These are phyloP conservation scores for Nicator chloris DNA, from an alignment of 2,113 vertebrate species.

Conservation along the genomic window DNA sequence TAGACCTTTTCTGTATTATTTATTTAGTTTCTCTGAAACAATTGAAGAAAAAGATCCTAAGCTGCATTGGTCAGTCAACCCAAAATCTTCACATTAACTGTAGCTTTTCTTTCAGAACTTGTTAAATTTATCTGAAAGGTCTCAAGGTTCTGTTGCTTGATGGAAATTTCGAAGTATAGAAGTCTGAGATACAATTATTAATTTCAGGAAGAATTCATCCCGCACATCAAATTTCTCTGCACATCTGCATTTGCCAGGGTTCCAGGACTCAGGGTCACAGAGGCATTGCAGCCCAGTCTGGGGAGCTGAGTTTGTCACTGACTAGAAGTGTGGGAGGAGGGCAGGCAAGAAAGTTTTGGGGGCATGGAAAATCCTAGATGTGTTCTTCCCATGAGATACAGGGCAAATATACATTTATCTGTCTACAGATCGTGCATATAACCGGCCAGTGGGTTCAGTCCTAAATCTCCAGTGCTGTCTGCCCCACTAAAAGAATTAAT, in stretches of 20 bases:
- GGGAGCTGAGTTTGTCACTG: not conserved
- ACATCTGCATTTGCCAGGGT: not conserved
- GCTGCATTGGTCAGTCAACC: not conserved
- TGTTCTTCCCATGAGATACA: not conserved
- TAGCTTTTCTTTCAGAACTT: not conserved
- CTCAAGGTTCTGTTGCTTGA: not conserved
- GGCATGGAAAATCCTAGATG: not conserved
- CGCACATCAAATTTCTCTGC: not conserved
- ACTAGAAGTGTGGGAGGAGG: not conserved
- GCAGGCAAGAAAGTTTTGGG: not conserved
- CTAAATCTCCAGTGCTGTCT: not conserved
- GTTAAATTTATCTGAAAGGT: not conserved
- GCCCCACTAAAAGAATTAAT: not conserved
- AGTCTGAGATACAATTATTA: not conserved
- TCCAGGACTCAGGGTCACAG: not conserved
- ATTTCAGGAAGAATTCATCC: not conserved
- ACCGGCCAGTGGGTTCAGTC: not conserved
- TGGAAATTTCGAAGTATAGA: not conserved
- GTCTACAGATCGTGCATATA: accelerated
- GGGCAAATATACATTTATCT: not conserved
- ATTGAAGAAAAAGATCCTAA: not conserved
- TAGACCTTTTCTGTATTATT: not conserved
- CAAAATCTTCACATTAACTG: not conserved
- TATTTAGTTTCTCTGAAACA: not conserved
- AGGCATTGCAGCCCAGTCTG: not conserved